A percentile compares a stretch with the other conserved stretches of the same genome.
These are phyloP conservation scores for Gymnodraco acuticeps DNA, from an alignment of 2,797 vertebrate species.

Conservation along the genomic window DNA sequence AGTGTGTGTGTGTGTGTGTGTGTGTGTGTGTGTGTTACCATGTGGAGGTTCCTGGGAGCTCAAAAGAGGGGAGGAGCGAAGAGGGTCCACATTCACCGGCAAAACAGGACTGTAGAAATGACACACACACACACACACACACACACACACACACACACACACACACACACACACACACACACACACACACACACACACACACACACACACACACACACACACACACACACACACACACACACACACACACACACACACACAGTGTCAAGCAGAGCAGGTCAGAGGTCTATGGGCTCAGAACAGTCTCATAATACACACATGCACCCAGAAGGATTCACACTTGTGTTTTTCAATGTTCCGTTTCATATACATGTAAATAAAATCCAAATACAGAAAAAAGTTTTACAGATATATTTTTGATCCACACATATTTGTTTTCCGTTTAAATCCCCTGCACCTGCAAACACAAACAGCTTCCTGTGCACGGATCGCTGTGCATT, in stretches of 20 bases:
- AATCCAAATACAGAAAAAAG: too few species aligned
- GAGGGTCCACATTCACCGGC: conserved; percentile 49
- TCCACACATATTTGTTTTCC: too few species aligned
- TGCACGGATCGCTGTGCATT: too few species aligned
- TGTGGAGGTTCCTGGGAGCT: conserved; percentile 42
- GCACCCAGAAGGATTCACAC: too few species aligned
- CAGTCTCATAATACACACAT: too few species aligned
- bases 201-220: too few species aligned
- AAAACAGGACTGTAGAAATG: conserved; percentile 49
- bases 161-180: not conserved
- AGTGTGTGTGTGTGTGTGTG: conserved; percentile 8
- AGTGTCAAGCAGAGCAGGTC: conserved; percentile 7
- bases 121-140: conserved; percentile 18
- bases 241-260: conserved; percentile 16
- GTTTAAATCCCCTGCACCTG: too few species aligned
- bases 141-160: conserved; percentile 19
- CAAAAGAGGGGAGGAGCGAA: conserved; percentile 18
- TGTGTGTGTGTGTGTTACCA: conserved; percentile 54
- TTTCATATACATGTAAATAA: too few species aligned
- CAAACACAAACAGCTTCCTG: too few species aligned
- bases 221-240: conserved; percentile 4
- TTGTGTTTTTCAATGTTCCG: too few species aligned
- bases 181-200: not conserved
- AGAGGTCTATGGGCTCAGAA: too few species aligned
- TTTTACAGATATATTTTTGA: too few species aligned